Evolutionary conservation across 2,888 invertebrate species (phyloP), one percentile per base, ranked within the genome.

Genomic region (Lasioglossum malachurum): DNA sequence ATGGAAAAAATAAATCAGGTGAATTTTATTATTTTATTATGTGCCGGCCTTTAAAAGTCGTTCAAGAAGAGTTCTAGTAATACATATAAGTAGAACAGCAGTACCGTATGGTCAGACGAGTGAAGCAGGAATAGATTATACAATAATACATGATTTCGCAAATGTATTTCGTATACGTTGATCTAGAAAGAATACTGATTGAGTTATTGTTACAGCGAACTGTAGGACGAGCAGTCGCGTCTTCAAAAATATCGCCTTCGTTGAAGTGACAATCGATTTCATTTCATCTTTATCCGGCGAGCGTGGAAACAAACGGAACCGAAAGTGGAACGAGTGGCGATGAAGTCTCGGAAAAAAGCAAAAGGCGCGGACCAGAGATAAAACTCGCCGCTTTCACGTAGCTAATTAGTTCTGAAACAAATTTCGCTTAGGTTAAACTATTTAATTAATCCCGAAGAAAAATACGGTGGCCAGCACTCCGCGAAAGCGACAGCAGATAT

Each of bases 351-450:
- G 14, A 16, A 7, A 27, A 7, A 69, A 27, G 46, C 46, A 46
- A 75, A 72, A 75, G 19, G n/a, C 44, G 71, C 60, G 14, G 69
- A 76, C 23, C 78, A 16, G 41, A n/a, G 78, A 83, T 64, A 77
- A 69, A 74, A 81, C 73, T 86, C 77, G 23, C 19, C 74, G 35
- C 69, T 74, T 35, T 57, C 44, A 41, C 41, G 60, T 79, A 46
- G 84, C 76, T 83, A 87, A 84, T 84, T 84, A 81, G 78, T 84
- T 80, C 64, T 77, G 69, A 79, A 80, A 82, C 78, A 67, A 79
- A 89, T 89, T 81, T 79, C 64, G 78, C 46, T 49, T 57, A 27
- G 53, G 71, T 89, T 83, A 78, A 84, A 83, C 64, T 82, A 69
- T 86, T 74, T 77, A 46, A 87, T 87, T 86, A 81, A 83, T 87